phyloP scores from a whole-genome alignment of 2,113 vertebrate genomes.

The Poeciliopsis turrubarensis region DNA sequence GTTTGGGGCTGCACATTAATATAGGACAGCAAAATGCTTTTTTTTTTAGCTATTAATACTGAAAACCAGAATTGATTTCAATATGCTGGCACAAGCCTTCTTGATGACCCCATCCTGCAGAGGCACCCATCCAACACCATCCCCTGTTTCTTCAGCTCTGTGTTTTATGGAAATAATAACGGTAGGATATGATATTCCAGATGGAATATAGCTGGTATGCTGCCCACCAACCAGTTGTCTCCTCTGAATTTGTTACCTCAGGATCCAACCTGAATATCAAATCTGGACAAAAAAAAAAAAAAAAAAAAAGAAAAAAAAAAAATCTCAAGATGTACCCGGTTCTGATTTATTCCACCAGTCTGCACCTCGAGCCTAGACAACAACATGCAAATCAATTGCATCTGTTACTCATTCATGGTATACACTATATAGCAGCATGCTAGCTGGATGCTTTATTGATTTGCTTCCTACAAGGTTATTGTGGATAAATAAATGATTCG shows the following conservation, averaged over 20 bases:
- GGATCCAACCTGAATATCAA: slow-evolving; percentile 68
- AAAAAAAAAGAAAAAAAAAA: slow-evolving; percentile 21
- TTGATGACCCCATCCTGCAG: not conserved
- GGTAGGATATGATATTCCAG: slow-evolving; percentile 63
- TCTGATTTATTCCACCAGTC: slow-evolving; percentile 65
- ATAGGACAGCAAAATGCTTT: not conserved
- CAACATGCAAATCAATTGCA: slow-evolving; percentile 50
- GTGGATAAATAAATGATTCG: slow-evolving; percentile 60
- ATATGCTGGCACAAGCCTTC: not conserved
- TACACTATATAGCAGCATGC: slow-evolving; percentile 4
- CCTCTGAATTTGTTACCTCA: slow-evolving; percentile 74
- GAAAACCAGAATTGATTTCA: not conserved
- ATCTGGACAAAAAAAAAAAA: slow-evolving; percentile 25
- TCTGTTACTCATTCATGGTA: slow-evolving; percentile 28
- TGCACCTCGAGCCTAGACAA: slow-evolving; percentile 45
- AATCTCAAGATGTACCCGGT: slow-evolving; percentile 40
- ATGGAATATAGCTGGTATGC: slow-evolving; percentile 65
- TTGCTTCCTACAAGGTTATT: slow-evolving; percentile 35
- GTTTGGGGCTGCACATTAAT: too few relatives aligned
- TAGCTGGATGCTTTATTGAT: slow-evolving; percentile 52
- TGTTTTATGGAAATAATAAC: slow-evolving; percentile 20
- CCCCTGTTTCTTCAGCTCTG: not conserved
- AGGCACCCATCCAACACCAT: not conserved
- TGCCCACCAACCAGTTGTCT: slow-evolving; percentile 74
- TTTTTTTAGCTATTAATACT: not conserved